A percentile compares a stretch with the other conserved stretches of the same genome.
These are phyloP conservation scores for Guaruba guarouba DNA, from an alignment of 2,113 vertebrate species.

Conservation along the genomic window DNA sequence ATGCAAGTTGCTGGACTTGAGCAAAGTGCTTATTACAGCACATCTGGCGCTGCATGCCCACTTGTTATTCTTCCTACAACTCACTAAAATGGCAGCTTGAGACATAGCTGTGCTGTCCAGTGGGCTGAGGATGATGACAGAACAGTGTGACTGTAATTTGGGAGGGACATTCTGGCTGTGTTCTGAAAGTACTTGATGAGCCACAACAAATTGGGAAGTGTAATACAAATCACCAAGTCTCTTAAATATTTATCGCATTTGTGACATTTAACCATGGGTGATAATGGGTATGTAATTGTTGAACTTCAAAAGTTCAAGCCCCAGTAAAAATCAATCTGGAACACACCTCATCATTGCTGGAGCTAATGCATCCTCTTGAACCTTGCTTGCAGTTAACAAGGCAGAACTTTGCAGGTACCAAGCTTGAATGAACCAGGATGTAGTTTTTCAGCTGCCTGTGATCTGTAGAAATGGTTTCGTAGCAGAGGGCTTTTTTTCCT, in stretches of 20 bases:
- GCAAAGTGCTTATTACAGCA: background rate
- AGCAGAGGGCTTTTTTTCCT: background rate
- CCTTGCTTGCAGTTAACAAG: background rate
- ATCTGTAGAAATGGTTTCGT: background rate
- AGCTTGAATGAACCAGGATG: background rate
- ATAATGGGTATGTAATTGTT: accelerated
- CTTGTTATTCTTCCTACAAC: background rate
- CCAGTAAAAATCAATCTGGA: background rate
- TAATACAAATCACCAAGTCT: background rate
- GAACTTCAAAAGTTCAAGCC: background rate
- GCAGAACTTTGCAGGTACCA: background rate
- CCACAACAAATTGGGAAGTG: background rate
- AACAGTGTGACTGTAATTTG: background rate
- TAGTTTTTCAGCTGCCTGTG: background rate
- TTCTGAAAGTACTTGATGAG: background rate
- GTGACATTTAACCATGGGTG: background rate
- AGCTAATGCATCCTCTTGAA: background rate
- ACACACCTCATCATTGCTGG: background rate
- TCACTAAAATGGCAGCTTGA: background rate
- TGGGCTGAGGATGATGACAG: background rate
- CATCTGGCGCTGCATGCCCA: background rate
- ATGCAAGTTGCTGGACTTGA: background rate
- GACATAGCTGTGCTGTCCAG: too few relatives aligned
- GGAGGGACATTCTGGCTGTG: background rate
- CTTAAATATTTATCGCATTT: background rate